A percentile compares a stretch with the other conserved stretches of the same genome.
Conservation (phyloP, 2,113 vertebrate genomes). For the Tragulus kanchil region DNA sequence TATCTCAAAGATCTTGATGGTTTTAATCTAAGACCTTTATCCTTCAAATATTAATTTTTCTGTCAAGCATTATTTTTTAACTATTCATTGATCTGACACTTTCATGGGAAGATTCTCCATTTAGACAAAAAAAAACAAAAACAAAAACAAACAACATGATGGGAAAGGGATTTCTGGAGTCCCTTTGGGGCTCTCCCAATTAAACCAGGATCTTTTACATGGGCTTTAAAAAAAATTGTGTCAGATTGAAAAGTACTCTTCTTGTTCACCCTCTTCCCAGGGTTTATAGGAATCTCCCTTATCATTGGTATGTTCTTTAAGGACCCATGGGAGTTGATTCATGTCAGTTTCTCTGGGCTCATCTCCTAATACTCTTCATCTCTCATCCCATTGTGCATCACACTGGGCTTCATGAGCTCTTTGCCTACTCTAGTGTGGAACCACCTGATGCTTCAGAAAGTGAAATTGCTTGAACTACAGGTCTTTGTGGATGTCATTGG, state of each 20-base stretch:
- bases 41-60: conserved; percentile 64
- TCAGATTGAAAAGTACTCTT: neutral
- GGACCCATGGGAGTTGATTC: neutral
- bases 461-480: neutral
- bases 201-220: neutral
- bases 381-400: neutral
- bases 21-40: conserved; percentile 38
- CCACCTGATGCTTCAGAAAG: neutral
- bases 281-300: neutral
- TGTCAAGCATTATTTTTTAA: conserved; percentile 31
- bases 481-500: neutral
- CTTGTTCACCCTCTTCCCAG: neutral
- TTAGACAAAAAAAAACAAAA: too few species aligned
- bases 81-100: neutral
- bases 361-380: neutral
- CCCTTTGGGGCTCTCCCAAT: neutral
- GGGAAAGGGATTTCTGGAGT: conserved; percentile 34
- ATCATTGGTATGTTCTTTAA: neutral
- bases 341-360: neutral
- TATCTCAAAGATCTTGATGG: conserved; percentile 24
- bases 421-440: neutral
- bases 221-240: neutral
- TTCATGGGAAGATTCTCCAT: too few species aligned
- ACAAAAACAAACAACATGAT: neutral
- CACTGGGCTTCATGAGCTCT: neutral